Conservation (phyloP, 2,888 invertebrate species). For the Glomeris marginata region DNA sequence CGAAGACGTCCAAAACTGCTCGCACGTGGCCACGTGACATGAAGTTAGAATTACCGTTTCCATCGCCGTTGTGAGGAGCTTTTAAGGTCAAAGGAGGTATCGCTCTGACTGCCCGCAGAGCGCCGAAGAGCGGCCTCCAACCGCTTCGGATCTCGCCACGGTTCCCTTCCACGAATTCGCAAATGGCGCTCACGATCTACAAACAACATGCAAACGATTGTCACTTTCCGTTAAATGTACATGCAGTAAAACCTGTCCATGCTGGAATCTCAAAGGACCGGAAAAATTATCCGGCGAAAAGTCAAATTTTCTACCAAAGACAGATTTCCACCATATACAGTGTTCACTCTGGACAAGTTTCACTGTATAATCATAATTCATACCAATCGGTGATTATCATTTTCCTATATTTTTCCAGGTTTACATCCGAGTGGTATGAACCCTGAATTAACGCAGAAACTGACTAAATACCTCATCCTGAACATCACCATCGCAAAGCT, state of each 20-base stretch:
- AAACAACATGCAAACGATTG: slow-evolving; percentile 2
- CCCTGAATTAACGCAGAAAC: background rate
- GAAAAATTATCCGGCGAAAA: too few relatives aligned
- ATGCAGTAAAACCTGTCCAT: too few relatives aligned
- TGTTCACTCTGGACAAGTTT: background rate
- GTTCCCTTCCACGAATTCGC: slow-evolving; percentile 90
- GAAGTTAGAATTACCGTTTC: slow-evolving; percentile 10
- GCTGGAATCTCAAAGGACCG: too few relatives aligned
- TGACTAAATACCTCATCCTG: slow-evolving; percentile 47
- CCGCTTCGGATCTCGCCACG: slow-evolving; percentile 86
- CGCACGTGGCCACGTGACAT: too few relatives aligned
- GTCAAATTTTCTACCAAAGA: too few relatives aligned
- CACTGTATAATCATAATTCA: background rate
- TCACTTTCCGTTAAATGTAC: too few relatives aligned
- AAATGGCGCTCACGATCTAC: slow-evolving; percentile 83
- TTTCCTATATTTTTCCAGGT: background rate
- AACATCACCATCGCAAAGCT: slow-evolving; percentile 83
- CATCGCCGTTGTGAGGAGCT: background rate
- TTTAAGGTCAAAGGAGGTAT: slow-evolving; percentile 9
- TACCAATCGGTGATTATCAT: background rate
- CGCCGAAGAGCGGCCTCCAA: slow-evolving; percentile 91
- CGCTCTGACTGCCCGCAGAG: slow-evolving; percentile 61
- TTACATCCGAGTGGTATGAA: background rate
- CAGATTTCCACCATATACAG: too few relatives aligned
- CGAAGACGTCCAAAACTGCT: slow-evolving; percentile 63